phyloP scores from a whole-genome alignment of 2,797 vertebrate species.

The Vipera ursinii region DNA sequence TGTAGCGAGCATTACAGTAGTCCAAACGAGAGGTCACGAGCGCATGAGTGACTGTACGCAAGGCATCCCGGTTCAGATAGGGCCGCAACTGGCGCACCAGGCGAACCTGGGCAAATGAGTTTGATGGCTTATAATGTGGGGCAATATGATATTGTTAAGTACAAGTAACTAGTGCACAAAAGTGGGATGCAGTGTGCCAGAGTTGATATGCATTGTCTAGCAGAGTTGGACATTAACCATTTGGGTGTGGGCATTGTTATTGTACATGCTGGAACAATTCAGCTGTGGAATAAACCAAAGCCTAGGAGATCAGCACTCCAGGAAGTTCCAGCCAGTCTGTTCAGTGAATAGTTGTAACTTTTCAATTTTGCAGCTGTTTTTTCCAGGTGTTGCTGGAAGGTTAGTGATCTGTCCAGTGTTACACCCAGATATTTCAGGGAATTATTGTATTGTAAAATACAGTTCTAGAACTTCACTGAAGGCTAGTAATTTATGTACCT shows the following conservation, averaged over 20 bases:
- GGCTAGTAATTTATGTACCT: not conserved
- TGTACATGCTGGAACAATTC: not conserved
- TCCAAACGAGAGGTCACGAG: no score
- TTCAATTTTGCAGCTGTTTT: not conserved
- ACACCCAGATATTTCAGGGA: no score
- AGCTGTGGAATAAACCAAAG: not conserved
- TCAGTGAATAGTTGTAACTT: not conserved
- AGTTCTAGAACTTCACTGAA: not conserved
- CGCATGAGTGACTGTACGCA: no score
- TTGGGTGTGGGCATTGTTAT: not conserved
- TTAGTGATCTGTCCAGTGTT: not conserved
- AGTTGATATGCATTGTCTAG: not conserved
- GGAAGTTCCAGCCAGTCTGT: not conserved
- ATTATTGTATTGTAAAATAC: no score
- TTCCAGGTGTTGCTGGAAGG: not conserved
- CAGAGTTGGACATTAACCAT: not conserved
- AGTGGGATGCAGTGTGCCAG: not conserved
- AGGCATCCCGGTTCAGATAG: no score
- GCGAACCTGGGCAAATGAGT: no score
- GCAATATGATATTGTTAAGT: not conserved
- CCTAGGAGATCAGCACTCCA: not conserved
- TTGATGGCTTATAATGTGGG: not conserved
- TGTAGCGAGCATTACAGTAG: no score
- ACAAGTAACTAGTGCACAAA: not conserved
- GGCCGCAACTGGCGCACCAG: no score